Evolutionary conservation across 2,888 invertebrate species (phyloP).

Genomic region (Dorcus hopei): DNA sequence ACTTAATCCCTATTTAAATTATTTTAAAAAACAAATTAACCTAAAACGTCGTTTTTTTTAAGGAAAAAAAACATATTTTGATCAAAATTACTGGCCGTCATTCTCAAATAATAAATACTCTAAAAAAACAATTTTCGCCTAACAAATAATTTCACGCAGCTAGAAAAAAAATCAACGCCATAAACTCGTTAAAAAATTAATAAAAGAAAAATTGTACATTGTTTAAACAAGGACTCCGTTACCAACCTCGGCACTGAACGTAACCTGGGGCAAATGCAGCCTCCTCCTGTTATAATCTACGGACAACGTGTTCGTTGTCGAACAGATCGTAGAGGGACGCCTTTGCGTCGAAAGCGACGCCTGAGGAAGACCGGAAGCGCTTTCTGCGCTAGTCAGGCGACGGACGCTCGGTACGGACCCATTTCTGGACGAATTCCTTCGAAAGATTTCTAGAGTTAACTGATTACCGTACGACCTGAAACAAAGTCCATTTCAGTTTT

Average conservation of each 20-base stretch:
- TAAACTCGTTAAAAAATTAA: constrained; percentile 6
- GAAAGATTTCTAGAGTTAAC: constrained; percentile 69
- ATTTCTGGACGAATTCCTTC: constrained; percentile 54
- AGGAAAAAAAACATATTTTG: background rate
- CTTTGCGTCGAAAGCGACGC: constrained; percentile 41
- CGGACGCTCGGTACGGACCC: constrained; percentile 42
- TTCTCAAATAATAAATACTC: background rate
- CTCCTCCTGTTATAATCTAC: constrained; percentile 57
- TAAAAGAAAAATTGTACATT: constrained; percentile 7
- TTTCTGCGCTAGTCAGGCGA: constrained; percentile 30
- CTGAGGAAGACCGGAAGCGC: constrained; percentile 30
- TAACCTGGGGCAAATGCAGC: constrained; percentile 75
- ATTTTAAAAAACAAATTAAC: no score
- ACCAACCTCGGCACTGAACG: constrained; percentile 90
- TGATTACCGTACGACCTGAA: constrained; percentile 68
- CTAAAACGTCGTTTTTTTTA: no score
- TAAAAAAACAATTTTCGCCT: background rate
- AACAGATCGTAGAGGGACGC: constrained; percentile 69
- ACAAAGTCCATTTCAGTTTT: constrained; percentile 18
- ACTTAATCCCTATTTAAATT: no score
- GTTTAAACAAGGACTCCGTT: constrained; percentile 76
- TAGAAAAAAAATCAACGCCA: constrained; percentile 9
- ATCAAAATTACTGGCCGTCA: constrained; percentile 19
- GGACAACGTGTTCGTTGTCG: constrained; percentile 61
- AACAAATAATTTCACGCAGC: constrained; percentile 3